A percentile compares a stretch with the other conserved stretches of the same genome.
Evolutionary conservation across 1,140 invertebrate species (phyloP).

Genomic region (Coelopa frigida): DNA sequence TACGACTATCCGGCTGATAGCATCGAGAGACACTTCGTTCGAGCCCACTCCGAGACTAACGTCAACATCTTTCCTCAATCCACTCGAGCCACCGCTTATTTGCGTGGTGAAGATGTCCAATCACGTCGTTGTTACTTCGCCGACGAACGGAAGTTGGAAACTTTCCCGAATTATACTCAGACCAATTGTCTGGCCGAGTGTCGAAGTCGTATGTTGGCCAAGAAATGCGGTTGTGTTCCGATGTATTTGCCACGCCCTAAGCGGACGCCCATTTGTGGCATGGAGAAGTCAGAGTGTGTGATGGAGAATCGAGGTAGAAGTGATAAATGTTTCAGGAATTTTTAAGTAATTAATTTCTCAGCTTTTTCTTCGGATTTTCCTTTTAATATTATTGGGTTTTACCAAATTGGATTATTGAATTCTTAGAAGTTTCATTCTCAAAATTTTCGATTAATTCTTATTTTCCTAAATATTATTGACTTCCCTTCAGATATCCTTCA

Average conservation of each 20-base stretch:
- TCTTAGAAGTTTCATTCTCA: not conserved
- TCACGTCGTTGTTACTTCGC: constrained; percentile 50
- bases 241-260: constrained; percentile 46
- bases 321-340: constrained; percentile 11
- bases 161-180: constrained; percentile 50
- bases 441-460: not conserved
- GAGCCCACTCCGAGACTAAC: constrained; percentile 11
- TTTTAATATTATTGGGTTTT: not conserved
- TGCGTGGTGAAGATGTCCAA: not conserved
- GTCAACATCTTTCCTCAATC: constrained; percentile 20
- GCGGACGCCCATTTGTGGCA: constrained; percentile 32
- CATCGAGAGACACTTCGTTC: constrained; percentile 29
- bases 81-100: constrained; percentile 10
- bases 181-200: constrained; percentile 55
- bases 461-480: not conserved
- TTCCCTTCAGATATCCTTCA: constrained; percentile 17
- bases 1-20: constrained; percentile 50
- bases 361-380: too few species aligned
- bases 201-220: constrained; percentile 42
- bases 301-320: constrained; percentile 15
- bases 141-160: constrained; percentile 44
- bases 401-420: not conserved
- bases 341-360: too few species aligned
- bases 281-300: constrained; percentile 24
- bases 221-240: constrained; percentile 52